phyloP scores from a whole-genome alignment of 2,113 vertebrate genomes.

The Mesocricetus auratus region DNA sequence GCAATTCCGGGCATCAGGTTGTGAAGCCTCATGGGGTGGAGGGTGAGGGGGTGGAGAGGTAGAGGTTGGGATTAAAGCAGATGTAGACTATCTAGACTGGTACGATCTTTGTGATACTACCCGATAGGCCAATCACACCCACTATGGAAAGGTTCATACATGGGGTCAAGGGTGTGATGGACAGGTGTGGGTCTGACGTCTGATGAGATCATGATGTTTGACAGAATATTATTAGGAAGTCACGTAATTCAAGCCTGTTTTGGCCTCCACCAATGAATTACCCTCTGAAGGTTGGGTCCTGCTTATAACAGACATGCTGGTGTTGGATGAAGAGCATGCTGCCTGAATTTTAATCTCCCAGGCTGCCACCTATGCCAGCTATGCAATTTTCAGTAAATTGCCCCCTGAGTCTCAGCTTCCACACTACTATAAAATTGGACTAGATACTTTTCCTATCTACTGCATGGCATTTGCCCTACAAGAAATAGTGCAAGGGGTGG shows the following conservation, averaged over 20 bases:
- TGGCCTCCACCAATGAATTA: fast-evolving
- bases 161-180: fast-evolving
- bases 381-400: neutral
- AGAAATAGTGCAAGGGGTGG: too few relatives aligned
- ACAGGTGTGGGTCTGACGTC: neutral
- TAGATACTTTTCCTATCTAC: neutral
- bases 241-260: neutral
- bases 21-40: neutral
- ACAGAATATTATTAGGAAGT: too few relatives aligned
- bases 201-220: neutral
- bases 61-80: neutral
- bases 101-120: neutral
- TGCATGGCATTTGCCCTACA: neutral
- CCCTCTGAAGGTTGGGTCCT: neutral
- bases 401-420: neutral
- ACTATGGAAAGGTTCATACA: neutral
- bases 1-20: neutral
- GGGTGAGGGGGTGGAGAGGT: too few relatives aligned
- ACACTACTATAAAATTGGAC: neutral
- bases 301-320: neutral
- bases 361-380: neutral
- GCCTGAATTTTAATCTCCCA: neutral
- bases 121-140: neutral
- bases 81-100: neutral
- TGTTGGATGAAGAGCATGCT: neutral